A percentile compares a stretch with the other conserved stretches of the same genome.
Evolutionary conservation across 1,140 invertebrate species (phyloP).

Genomic region (Lepidostoma basale): DNA sequence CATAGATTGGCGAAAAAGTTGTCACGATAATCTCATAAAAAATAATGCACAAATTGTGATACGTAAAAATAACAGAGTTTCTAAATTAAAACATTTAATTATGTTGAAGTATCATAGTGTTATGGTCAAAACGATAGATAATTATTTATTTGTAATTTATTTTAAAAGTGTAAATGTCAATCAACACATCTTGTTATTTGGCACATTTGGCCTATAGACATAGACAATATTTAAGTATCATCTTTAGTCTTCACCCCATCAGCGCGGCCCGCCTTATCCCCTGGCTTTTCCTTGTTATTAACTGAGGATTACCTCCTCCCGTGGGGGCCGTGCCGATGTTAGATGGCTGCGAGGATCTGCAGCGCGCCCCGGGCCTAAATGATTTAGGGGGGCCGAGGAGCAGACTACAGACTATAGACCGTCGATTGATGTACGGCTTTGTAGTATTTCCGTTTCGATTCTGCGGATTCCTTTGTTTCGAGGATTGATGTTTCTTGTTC

Average conservation of each 20-base stretch:
- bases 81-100: too few relatives aligned
- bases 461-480: conserved; percentile 14
- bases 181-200: background rate
- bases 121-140: too few relatives aligned
- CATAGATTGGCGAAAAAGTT: too few relatives aligned
- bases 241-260: conserved; percentile 11
- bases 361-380: conserved; percentile 37
- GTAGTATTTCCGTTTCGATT: conserved; percentile 26
- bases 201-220: background rate
- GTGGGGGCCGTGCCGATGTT: conserved; percentile 26
- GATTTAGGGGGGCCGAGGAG: conserved; percentile 35
- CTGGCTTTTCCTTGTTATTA: conserved; percentile 45
- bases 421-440: conserved; percentile 36
- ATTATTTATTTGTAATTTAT: too few relatives aligned
- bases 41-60: too few relatives aligned
- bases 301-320: conserved; percentile 45
- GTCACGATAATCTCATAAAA: too few relatives aligned
- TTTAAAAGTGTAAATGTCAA: too few relatives aligned
- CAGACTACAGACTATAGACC: conserved; percentile 1
- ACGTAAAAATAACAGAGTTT: too few relatives aligned
- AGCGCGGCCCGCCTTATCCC: conserved; percentile 16
- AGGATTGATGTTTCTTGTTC: conserved; percentile 26
- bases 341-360: conserved; percentile 31
- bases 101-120: too few relatives aligned
- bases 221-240: conserved; percentile 20